phyloP scores from a whole-genome alignment of 2,797 vertebrate species.

The Chlorospingus flavigularis region DNA sequence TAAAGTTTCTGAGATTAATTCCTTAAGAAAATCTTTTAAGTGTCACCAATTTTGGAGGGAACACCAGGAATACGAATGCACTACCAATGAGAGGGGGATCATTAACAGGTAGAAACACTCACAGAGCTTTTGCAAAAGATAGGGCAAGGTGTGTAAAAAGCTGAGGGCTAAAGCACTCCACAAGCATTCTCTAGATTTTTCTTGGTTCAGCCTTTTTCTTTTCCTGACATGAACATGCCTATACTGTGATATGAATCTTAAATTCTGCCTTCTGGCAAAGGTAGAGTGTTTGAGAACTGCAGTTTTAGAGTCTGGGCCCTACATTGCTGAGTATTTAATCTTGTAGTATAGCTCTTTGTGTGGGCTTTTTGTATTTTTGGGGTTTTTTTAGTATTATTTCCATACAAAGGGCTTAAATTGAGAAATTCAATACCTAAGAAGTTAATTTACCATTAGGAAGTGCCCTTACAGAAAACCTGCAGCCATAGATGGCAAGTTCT shows the following conservation, averaged over 20 bases:
- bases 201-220: not conserved
- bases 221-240: rapidly evolving
- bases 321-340: not conserved
- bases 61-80: not conserved
- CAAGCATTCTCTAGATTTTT: not conserved
- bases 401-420: not conserved
- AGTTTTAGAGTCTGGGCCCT: not conserved
- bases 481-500: not conserved
- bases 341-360: not conserved
- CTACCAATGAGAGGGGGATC: not conserved
- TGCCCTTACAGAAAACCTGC: not conserved
- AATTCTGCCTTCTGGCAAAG: not conserved
- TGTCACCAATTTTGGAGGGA: not conserved
- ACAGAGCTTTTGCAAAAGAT: not conserved
- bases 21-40: not conserved
- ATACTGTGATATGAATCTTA: not conserved
- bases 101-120: not conserved
- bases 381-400: not conserved
- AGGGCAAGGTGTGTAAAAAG: not conserved
- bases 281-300: not conserved
- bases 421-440: not conserved
- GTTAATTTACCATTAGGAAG: not conserved
- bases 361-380: not conserved
- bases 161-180: not conserved
- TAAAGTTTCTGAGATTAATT: not conserved